These are phyloP conservation scores for Diadophis punctatus DNA, from an alignment of 2,113 vertebrate species.

Conservation along the genomic window DNA sequence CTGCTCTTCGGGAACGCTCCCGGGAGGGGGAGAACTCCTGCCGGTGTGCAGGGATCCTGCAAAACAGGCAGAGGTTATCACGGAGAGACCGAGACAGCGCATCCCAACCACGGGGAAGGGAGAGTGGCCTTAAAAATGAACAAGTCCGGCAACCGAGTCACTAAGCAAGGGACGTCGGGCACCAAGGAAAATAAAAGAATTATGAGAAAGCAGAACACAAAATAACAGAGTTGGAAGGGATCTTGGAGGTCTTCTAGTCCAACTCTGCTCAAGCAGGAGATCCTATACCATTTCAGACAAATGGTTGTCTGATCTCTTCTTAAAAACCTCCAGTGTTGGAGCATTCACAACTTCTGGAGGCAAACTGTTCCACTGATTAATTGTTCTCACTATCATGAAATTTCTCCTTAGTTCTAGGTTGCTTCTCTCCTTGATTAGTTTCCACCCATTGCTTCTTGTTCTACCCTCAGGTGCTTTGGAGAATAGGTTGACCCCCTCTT, in stretches of 20 bases:
- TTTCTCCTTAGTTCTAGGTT: neutral
- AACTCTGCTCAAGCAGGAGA: neutral
- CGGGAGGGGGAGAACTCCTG: slow-evolving; percentile 83
- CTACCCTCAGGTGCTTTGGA: neutral
- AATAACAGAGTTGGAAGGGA: neutral
- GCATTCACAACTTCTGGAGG: too few species aligned
- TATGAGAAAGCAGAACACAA: neutral
- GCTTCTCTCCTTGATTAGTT: neutral
- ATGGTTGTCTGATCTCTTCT: too few species aligned
- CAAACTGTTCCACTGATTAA: neutral
- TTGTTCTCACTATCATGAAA: neutral
- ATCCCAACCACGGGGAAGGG: rapidly evolving
- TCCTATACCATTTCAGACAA: too few species aligned
- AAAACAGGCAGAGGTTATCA: rapidly evolving
- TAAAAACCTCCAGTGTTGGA: too few species aligned
- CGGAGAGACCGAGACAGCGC: neutral
- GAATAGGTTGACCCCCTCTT: neutral
- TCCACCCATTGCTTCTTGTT: neutral
- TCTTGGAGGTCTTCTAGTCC: neutral
- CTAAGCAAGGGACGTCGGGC: neutral
- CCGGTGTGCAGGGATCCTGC: slow-evolving; percentile 87
- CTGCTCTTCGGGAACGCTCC: slow-evolving; percentile 88
- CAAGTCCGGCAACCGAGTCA: neutral
- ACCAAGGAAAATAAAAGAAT: neutral
- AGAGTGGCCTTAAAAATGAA: rapidly evolving